A percentile compares a stretch with the other conserved stretches of the same genome.
phyloP scores from a whole-genome alignment of 2,888 invertebrate species.

The Nebria salina region DNA sequence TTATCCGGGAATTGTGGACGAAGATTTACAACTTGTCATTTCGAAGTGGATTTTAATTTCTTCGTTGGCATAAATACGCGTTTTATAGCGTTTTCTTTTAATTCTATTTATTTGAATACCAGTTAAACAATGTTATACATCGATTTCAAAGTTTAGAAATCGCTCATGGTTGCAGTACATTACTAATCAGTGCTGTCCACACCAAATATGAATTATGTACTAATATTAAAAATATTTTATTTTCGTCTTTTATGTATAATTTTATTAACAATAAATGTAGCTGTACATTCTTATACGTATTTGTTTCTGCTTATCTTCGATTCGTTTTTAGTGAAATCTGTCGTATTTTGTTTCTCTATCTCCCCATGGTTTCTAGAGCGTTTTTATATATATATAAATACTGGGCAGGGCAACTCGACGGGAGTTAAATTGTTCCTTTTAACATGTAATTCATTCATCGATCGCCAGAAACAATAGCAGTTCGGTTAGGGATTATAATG shows the following conservation, averaged over 20 bases:
- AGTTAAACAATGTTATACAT: background rate
- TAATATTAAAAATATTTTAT: no score
- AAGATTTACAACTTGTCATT: background rate
- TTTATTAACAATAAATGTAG: no score
- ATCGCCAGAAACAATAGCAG: slow-evolving; percentile 32
- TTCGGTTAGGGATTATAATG: slow-evolving; percentile 30
- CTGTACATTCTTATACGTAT: no score
- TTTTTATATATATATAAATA: background rate
- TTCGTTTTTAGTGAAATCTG: no score
- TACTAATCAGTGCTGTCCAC: no score
- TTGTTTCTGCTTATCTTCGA: no score
- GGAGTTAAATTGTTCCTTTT: slow-evolving; percentile 31
- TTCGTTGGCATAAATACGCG: background rate
- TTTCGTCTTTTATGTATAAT: no score
- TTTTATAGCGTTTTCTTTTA: background rate
- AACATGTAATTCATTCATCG: slow-evolving; percentile 37
- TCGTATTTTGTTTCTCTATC: no score
- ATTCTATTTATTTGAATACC: background rate
- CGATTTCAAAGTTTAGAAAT: no score
- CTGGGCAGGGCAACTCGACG: slow-evolving; percentile 19
- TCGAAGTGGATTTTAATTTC: background rate
- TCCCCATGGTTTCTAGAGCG: background rate
- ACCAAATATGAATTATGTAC: no score
- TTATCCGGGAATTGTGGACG: background rate
- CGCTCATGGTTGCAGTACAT: no score